phyloP scores from a whole-genome alignment of 2,797 vertebrate genomes.

The Botia almorhae region DNA sequence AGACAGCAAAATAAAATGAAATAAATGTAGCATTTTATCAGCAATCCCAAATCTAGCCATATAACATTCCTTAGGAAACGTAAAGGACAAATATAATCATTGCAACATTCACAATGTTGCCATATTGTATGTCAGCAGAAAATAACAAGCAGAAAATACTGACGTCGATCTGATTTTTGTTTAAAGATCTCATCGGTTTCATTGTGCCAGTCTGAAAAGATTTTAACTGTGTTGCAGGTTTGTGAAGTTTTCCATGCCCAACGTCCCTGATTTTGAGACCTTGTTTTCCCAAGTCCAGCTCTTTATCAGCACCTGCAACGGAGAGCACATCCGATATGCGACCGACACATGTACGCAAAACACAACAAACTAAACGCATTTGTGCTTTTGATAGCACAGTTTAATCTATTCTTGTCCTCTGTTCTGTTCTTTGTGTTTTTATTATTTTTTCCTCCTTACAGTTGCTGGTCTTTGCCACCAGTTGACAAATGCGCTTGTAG shows the following conservation, averaged over 20 bases:
- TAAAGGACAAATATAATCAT: too few species aligned
- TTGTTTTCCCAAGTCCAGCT: slow-evolving; percentile 99
- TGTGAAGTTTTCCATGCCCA: slow-evolving; percentile 99
- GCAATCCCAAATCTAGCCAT: not conserved
- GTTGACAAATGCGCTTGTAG: slow-evolving; percentile 97
- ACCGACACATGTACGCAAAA: slow-evolving; percentile 96
- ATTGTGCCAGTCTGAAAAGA: not conserved
- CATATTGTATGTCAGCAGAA: too few species aligned
- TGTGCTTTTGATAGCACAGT: not conserved
- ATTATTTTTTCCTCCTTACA: slow-evolving; percentile 64
- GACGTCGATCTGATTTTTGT: not conserved
- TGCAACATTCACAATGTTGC: too few species aligned
- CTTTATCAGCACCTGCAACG: slow-evolving; percentile 99
- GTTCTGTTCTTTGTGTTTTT: slow-evolving; percentile 12
- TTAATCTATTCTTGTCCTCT: not conserved
- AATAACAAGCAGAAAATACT: too few species aligned
- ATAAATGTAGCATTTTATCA: not conserved
- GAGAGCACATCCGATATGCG: slow-evolving; percentile 98
- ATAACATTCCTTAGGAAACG: too few species aligned
- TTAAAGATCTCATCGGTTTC: not conserved
- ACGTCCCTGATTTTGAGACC: slow-evolving; percentile 98
- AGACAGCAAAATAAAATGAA: not conserved
- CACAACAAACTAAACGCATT: not conserved
- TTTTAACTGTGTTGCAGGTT: slow-evolving; percentile 79
- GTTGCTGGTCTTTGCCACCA: slow-evolving; percentile 99